Evolutionary conservation across 2,888 invertebrate species (phyloP).

Genomic region (Meganola albula): DNA sequence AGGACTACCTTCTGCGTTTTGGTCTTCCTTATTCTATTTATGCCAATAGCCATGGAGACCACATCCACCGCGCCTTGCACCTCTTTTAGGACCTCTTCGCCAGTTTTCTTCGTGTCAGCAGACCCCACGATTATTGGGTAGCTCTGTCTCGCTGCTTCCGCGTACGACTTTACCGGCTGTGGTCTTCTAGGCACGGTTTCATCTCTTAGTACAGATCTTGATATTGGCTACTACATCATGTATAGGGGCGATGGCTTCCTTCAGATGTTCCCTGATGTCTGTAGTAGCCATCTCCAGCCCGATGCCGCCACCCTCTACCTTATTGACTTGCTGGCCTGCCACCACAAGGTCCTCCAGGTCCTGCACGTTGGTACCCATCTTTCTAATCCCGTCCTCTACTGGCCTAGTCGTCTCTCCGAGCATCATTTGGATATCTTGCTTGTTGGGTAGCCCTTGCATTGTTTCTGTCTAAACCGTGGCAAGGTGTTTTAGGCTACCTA

Average conservation of each 20-base stretch:
- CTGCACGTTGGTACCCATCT: too few species aligned
- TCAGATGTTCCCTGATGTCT: too few species aligned
- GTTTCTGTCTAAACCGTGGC: not conserved
- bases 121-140: constrained; percentile 4
- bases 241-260: not conserved
- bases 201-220: not conserved
- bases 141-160: too few species aligned
- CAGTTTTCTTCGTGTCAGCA: not conserved
- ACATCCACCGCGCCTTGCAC: not conserved
- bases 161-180: too few species aligned
- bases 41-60: not conserved
- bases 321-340: not conserved
- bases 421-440: not conserved
- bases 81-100: not conserved
- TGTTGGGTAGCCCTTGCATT: not conserved
- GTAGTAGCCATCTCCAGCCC: not conserved
- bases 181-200: too few species aligned
- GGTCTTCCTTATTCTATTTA: not conserved
- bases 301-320: not conserved
- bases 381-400: not conserved
- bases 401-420: not conserved
- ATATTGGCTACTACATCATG: too few species aligned
- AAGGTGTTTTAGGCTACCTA: too few species aligned
- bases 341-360: not conserved
- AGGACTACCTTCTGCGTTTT: not conserved